Conservation (phyloP, 1,140 invertebrate species). For the Papilio glaucus region DNA sequence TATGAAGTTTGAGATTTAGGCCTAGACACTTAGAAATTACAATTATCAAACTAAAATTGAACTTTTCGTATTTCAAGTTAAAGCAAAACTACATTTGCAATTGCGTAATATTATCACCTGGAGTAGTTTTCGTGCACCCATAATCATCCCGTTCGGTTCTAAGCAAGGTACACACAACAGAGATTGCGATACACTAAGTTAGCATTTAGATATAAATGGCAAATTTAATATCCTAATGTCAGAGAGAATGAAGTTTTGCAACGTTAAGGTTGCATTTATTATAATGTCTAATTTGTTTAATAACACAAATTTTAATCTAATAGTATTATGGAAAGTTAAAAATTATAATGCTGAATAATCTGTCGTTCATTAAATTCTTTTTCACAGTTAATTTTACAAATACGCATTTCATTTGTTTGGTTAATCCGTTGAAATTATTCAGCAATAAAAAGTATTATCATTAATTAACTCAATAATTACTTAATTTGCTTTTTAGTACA, state of each 20-base stretch:
- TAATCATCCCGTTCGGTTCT: not conserved
- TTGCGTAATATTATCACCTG: not conserved
- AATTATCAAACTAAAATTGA: not conserved
- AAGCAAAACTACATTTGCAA: conserved; percentile 4
- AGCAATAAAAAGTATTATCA: too few relatives aligned
- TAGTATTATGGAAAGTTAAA: too few relatives aligned
- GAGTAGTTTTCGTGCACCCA: not conserved
- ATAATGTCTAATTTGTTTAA: too few relatives aligned
- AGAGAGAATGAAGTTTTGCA: not conserved
- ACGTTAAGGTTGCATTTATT: too few relatives aligned
- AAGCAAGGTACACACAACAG: not conserved
- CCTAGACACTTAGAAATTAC: not conserved
- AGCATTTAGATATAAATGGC: not conserved
- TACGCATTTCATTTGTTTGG: not conserved
- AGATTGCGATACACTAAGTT: not conserved
- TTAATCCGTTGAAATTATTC: too few relatives aligned
- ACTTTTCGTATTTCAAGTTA: not conserved
- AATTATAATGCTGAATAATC: too few relatives aligned
- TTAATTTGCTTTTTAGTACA: not conserved
- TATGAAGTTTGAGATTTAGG: too few relatives aligned
- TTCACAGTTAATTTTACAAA: not conserved
- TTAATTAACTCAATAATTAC: not conserved
- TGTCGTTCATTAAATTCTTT: too few relatives aligned
- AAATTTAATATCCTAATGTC: not conserved
- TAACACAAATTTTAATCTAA: too few relatives aligned